Conservation (phyloP, 2,888 invertebrate genomes). For the Chrysina gloriosa region DNA sequence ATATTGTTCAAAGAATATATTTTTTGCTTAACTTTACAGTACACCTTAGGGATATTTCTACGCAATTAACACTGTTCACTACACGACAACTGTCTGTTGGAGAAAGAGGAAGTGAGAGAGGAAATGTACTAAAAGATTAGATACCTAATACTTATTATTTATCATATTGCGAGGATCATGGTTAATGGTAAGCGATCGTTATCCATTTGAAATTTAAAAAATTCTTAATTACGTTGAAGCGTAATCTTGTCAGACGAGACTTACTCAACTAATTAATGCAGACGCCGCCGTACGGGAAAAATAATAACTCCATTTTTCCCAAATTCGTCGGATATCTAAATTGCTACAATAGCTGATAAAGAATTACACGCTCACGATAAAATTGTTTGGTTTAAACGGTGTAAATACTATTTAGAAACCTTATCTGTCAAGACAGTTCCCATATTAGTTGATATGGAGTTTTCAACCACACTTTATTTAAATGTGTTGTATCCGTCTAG, state of each 20-base stretch:
- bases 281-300: neutral
- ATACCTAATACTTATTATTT: too few species aligned
- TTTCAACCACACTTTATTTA: conserved; percentile 17
- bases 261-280: conserved; percentile 18
- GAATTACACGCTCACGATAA: neutral
- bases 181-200: too few species aligned
- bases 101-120: too few species aligned
- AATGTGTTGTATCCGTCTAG: neutral
- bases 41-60: too few species aligned
- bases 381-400: conserved; percentile 2
- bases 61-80: too few species aligned
- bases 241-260: conserved; percentile 2
- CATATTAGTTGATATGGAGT: conserved; percentile 4
- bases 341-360: conserved; percentile 32
- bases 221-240: neutral
- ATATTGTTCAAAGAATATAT: too few species aligned
- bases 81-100: too few species aligned
- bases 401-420: neutral
- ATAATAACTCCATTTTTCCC: conserved; percentile 23
- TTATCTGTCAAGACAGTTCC: conserved; percentile 15
- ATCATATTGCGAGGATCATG: too few species aligned
- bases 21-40: too few species aligned
- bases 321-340: conserved; percentile 27
- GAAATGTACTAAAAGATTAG: too few species aligned
- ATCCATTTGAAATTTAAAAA: neutral